Evolutionary conservation across 2,888 invertebrate genomes (phyloP), one percentile per base, ranked within the genome.

Genomic region (Amphimallon solstitiale): DNA sequence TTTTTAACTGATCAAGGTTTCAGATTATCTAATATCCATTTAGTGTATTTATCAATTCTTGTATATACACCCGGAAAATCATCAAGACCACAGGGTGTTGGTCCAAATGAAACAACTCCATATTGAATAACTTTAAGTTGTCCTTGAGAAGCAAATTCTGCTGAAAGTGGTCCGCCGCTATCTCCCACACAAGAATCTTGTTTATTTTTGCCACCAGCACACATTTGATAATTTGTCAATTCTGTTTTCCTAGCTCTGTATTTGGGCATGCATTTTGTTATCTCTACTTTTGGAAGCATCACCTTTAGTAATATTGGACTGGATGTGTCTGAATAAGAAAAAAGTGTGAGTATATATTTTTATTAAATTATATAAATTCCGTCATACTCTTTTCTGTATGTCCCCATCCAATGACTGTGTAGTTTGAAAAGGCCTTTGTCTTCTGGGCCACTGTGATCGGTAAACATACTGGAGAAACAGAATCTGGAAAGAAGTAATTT

Each of bases 131-230:
- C 77, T 49, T 75, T 77, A 2, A 64, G 5, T 1, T 65, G 49
- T 2, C 9, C 48, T 1, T 71, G 68, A 2, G 71, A 72, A 9
- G 75, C 70, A 15, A 65, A 52, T 23, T 75, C 74, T 1, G 75
- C 72, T 63, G 81, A 79, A 1, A 85, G 74, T 0, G 91, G 91
- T 0, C 91, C 91, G 0, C 91, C 91, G 10, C 89, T 89, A 74
- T 91, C 91, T 0, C 90, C 90, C 0, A 82, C 80, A 72, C 91
- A 91, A 0, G 90, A 88, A 75, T 90, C 90, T 67, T 84, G 84
- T 9, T 84, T 83, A 14, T 77, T 78, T 1, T 80, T 77, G 0
- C 90, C 90, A 1, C 90, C 90, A 0, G 89, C 89, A 74, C 91
- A 91, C 12, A 90, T 73, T 73, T 88, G 87, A n/a, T 77, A 81